phyloP scores from a whole-genome alignment of 2,797 vertebrate species.

The Ispidina lecontei region DNA sequence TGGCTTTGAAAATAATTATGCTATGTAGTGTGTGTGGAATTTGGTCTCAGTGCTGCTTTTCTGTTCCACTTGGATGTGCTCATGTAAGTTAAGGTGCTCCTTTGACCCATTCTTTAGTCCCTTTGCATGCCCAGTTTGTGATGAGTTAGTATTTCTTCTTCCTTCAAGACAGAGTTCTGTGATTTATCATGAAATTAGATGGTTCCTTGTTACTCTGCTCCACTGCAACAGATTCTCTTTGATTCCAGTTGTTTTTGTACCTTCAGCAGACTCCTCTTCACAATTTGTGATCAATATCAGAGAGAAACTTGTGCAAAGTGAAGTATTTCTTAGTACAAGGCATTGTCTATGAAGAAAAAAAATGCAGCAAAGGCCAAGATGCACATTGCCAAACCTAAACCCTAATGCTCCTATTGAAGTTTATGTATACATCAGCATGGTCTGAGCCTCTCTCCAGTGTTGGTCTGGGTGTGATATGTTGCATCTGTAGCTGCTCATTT shows the following conservation, averaged over 20 bases:
- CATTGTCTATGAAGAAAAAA: neutral
- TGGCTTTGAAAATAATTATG: neutral
- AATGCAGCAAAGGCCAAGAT: neutral
- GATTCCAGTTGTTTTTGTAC: neutral
- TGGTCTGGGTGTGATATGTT: neutral
- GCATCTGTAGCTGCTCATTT: neutral
- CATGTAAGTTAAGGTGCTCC: neutral
- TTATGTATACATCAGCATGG: neutral
- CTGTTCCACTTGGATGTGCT: neutral
- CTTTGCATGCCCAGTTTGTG: neutral
- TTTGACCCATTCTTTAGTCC: neutral
- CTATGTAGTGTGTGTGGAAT: neutral
- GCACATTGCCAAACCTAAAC: neutral
- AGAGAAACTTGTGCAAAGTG: neutral
- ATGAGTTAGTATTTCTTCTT: neutral
- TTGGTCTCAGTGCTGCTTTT: neutral
- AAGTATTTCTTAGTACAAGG: neutral
- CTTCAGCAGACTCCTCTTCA: neutral
- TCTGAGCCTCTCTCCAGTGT: neutral
- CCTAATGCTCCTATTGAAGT: neutral
- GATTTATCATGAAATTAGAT: neutral
- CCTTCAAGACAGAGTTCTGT: neutral
- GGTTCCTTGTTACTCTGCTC: neutral
- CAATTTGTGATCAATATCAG: neutral
- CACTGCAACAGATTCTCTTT: neutral